Evolutionary conservation across 2,888 invertebrate genomes (phyloP), one percentile per base, ranked within the genome.

Genomic region (Caenorhabditis virilis): DNA sequence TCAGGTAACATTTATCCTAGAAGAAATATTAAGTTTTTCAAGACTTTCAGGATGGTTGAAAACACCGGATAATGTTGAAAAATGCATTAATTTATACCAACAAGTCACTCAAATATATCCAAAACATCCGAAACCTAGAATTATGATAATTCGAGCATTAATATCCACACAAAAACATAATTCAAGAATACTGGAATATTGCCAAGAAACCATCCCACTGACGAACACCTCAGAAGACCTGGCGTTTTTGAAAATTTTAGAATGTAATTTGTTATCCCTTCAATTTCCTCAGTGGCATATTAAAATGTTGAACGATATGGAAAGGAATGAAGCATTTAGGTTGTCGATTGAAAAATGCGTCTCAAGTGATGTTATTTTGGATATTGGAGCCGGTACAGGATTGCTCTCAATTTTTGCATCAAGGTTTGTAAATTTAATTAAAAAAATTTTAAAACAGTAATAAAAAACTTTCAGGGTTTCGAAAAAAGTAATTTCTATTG

Each of bases 301-400:
- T n/a, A 51, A 54, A 15, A 72, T 72, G 72, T 51, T 72, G 22
- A 72, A 72, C 36, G 65, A 69, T 57, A 30, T 36, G 45, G 58
- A 22, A 7, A 30, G 47, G 7, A 35, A 33, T 35, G 11, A 4
- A 23, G 15, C 7, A 3, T 42, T 42, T 20, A 13, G 15, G 5
- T 9, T 23, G 5, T 22, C 23, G 2, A 42, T 42, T 15, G 16
- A 16, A 6, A n/a, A 39, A 39, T 5, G 18, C 18, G 9, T 5
- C 7, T 6, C 18, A 39, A 20, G 7, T 16, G 22, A 20, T 36
- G n/a, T 62, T 4, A 65, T 72, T 4, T 55, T 69, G 23, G 73
- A 73, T 35, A 71, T 73, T 39, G 73, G 73, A 11, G 49, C 61
- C 11, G 73, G 73, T 23, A 64, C 70, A 4, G 73, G 70, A 41